Conservation (phyloP, 2,113 vertebrate genomes). For the Chaetura pelagica region DNA sequence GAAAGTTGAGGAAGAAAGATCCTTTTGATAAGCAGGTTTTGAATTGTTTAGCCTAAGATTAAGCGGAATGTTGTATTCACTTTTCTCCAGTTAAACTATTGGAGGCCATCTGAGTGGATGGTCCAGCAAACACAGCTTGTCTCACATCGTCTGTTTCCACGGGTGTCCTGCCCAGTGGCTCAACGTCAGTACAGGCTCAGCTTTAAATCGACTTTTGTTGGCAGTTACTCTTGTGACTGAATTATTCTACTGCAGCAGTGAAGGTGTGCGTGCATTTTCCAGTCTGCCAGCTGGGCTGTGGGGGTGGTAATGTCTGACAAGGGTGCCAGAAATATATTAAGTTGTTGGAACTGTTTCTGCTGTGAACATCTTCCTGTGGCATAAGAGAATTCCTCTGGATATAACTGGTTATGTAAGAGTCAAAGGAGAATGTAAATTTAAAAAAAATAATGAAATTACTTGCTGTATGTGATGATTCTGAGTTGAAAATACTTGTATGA, state of each 20-base stretch:
- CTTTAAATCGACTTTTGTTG: not conserved
- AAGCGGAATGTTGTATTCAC: not conserved
- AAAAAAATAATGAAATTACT: not conserved
- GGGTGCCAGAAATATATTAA: not conserved
- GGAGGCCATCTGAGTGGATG: not conserved
- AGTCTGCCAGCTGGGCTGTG: not conserved
- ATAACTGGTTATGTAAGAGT: not conserved
- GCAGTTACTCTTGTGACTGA: rapidly evolving
- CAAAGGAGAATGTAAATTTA: not conserved
- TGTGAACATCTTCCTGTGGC: not conserved
- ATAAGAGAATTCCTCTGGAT: not conserved
- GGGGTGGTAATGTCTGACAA: not conserved
- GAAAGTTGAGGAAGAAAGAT: not conserved
- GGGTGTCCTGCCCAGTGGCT: not conserved
- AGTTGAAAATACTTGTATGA: not conserved
- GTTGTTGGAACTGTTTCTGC: not conserved
- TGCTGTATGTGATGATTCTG: not conserved
- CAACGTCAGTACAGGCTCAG: not conserved
- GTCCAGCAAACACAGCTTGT: rapidly evolving
- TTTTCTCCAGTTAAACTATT: not conserved
- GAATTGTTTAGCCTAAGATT: not conserved
- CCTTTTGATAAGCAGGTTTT: not conserved
- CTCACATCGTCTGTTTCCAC: not conserved
- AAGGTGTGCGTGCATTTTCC: not conserved
- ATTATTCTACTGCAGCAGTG: not conserved